A percentile compares a stretch with the other conserved stretches of the same genome.
These are phyloP conservation scores for Lethrus apterus DNA, from an alignment of 1,140 invertebrate genomes.

Conservation along the genomic window DNA sequence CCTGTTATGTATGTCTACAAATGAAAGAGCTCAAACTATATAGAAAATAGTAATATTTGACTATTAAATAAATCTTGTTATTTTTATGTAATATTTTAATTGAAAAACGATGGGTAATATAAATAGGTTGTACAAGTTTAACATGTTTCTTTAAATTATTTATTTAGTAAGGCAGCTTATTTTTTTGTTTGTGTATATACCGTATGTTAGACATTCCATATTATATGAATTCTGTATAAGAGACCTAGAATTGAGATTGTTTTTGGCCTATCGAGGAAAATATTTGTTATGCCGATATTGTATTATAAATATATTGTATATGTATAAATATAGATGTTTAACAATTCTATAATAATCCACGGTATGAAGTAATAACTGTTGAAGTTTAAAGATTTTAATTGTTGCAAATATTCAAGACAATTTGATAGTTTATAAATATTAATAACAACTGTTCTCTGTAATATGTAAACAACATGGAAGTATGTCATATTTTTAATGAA, in stretches of 20 bases:
- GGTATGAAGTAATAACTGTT: conserved; percentile 24
- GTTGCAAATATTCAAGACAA: conserved; percentile 21
- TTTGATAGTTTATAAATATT: conserved; percentile 16
- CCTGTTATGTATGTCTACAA: conserved; percentile 6
- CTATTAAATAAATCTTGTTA: no score
- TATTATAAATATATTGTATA: conserved; percentile 13
- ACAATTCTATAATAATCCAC: conserved; percentile 16
- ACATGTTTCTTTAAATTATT: no score
- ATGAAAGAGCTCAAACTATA: conserved; percentile 3
- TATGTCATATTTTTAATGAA: conserved; percentile 25
- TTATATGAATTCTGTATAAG: no score
- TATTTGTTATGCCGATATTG: conserved; percentile 2
- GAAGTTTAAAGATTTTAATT: conserved; percentile 28
- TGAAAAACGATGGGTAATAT: background rate
- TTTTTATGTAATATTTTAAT: background rate
- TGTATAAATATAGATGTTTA: conserved; percentile 16
- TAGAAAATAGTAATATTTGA: no score
- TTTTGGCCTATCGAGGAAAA: conserved; percentile 9
- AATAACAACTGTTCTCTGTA: conserved; percentile 16
- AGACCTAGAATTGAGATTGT: conserved; percentile 5
- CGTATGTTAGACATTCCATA: no score
- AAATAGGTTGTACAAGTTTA: conserved; percentile 8
- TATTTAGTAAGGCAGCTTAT: background rate
- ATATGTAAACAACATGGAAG: conserved; percentile 18
- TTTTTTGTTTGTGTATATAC: no score